phyloP scores from a whole-genome alignment of 2,888 invertebrate genomes.

The Leptopterna dolabrata region DNA sequence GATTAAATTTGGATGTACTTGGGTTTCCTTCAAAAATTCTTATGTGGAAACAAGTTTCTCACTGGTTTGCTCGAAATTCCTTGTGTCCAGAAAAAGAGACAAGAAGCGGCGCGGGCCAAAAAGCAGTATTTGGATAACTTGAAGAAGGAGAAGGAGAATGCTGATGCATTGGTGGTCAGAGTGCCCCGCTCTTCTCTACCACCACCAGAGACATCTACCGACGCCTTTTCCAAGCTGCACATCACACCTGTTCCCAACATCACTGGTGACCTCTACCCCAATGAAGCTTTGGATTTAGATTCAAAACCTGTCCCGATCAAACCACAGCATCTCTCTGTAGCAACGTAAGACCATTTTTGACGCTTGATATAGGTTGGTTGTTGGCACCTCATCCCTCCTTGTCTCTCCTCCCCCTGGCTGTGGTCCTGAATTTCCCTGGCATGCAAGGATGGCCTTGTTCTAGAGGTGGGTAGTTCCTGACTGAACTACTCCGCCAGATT shows the following conservation, averaged over 20 bases:
- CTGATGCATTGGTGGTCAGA: no score
- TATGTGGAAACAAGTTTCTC: conserved; percentile 20
- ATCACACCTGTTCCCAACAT: conserved; percentile 38
- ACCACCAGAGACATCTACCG: neutral
- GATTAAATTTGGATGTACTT: neutral
- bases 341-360: neutral
- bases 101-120: conserved; percentile 66
- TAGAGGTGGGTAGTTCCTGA: no score
- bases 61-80: neutral
- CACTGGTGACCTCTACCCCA: conserved; percentile 42
- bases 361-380: no score
- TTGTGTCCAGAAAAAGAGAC: conserved; percentile 65
- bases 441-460: no score
- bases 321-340: conserved; percentile 32
- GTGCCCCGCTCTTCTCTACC: neutral
- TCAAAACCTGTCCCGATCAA: neutral
- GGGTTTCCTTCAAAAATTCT: conserved; percentile 23
- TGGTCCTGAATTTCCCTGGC: no score
- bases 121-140: conserved; percentile 63
- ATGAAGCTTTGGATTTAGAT: conserved; percentile 26
- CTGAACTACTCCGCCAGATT: no score
- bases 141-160: conserved; percentile 29
- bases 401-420: no score
- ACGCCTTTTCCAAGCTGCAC: neutral
- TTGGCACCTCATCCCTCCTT: no score